Conservation (phyloP, 2,113 vertebrate species). For the Ochotona princeps region DNA sequence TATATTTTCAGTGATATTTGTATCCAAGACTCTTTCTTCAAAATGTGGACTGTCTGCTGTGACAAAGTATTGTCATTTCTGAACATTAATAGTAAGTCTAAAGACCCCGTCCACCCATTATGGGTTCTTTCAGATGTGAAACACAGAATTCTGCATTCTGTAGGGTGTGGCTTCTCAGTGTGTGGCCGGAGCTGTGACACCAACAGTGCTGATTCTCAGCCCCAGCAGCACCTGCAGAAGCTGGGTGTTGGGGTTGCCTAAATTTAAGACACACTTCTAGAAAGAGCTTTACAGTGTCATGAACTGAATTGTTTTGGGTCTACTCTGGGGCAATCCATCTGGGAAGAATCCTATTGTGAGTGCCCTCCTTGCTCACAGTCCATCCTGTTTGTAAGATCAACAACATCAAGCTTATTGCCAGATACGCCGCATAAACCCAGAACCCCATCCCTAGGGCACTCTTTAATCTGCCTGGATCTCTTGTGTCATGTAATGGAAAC, state of each 20-base stretch:
- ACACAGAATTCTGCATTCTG: no score
- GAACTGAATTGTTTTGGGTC: no score
- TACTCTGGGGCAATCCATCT: no score
- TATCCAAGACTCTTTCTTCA: background rate
- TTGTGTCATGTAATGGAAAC: rapidly evolving
- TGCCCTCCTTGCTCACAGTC: background rate
- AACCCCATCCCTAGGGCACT: background rate
- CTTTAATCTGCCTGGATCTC: background rate
- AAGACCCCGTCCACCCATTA: background rate
- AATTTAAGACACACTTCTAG: background rate
- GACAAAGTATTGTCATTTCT: background rate
- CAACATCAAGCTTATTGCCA: background rate
- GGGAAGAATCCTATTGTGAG: background rate
- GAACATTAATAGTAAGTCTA: background rate
- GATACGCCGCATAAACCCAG: background rate
- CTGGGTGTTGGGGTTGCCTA: no score
- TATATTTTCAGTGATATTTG: background rate
- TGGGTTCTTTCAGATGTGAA: no score
- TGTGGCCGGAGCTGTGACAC: rapidly evolving
- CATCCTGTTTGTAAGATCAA: background rate
- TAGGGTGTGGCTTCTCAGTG: no score
- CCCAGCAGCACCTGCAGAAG: no score
- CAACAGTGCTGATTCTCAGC: background rate
- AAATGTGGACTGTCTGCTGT: background rate
- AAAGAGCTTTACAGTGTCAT: background rate